Evolutionary conservation across 2,113 vertebrate species (phyloP).

Genomic region (Pelmatolapia mariae): DNA sequence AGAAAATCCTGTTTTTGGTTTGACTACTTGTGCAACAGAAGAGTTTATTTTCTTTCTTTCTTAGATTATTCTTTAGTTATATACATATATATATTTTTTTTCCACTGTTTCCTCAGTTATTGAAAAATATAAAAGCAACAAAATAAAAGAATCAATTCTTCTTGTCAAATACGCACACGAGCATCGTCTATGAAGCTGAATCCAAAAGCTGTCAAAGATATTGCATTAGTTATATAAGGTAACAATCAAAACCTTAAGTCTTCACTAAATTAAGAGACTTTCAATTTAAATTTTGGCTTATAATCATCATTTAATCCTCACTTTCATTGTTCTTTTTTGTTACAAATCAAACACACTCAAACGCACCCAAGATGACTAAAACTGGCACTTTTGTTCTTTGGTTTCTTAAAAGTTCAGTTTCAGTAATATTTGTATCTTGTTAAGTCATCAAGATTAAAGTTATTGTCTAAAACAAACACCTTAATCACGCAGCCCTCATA

Average conservation of each 20-base stretch:
- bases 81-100: fast-evolving
- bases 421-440: neutral
- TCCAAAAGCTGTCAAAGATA: neutral
- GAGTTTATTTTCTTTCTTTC: neutral
- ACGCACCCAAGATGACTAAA: neutral
- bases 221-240: fast-evolving
- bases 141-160: fast-evolving
- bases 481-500: neutral
- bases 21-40: fast-evolving
- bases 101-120: neutral
- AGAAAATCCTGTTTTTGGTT: neutral
- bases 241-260: neutral
- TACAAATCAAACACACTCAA: neutral
- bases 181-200: fast-evolving
- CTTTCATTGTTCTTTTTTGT: neutral
- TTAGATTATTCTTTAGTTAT: neutral
- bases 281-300: neutral
- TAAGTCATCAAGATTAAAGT: neutral
- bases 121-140: fast-evolving
- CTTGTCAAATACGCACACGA: neutral
- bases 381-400: neutral
- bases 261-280: neutral
- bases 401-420: neutral
- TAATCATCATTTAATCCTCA: neutral
- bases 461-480: neutral